Conservation (phyloP, 2,888 invertebrate genomes). For the Dynastes hyllus region DNA sequence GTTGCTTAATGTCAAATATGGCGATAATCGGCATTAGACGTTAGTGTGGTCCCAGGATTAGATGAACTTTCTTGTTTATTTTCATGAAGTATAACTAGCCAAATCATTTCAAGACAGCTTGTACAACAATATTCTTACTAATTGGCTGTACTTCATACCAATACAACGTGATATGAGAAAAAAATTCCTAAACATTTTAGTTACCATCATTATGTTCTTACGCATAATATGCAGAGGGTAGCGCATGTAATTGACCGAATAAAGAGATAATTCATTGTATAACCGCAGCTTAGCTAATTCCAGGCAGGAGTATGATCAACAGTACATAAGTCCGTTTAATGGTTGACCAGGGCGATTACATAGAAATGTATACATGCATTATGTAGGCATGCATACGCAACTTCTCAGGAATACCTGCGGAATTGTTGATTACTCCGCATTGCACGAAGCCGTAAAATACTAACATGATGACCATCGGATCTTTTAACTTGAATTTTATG, state of each 20-base stretch:
- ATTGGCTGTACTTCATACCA: too few relatives aligned
- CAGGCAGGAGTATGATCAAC: conserved; percentile 4
- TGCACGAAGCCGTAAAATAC: conserved; percentile 62
- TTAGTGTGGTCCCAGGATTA: too few relatives aligned
- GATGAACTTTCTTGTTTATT: too few relatives aligned
- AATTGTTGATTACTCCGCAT: conserved; percentile 57
- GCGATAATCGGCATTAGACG: too few relatives aligned
- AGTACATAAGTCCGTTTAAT: conserved; percentile 8
- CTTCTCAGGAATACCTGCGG: conserved; percentile 40
- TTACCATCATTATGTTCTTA: neutral
- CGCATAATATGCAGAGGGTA: neutral
- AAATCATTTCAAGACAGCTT: too few relatives aligned
- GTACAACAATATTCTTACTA: too few relatives aligned
- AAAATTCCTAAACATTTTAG: neutral
- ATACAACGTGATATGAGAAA: neutral
- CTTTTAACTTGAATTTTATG: conserved; percentile 64
- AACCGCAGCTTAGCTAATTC: conserved; percentile 15
- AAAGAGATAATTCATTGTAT: neutral
- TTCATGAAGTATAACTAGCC: too few relatives aligned
- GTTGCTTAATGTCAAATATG: too few relatives aligned
- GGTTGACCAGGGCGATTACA: neutral
- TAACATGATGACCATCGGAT: conserved; percentile 63
- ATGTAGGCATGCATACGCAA: conserved; percentile 1
- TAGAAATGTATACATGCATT: conserved; percentile 15
- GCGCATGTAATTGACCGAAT: neutral